Percentiles rank a stretch among this genome's conserved stretches.
Evolutionary conservation across 2,888 invertebrate genomes (phyloP).

Genomic region (Hirtodrosophila duncani): DNA sequence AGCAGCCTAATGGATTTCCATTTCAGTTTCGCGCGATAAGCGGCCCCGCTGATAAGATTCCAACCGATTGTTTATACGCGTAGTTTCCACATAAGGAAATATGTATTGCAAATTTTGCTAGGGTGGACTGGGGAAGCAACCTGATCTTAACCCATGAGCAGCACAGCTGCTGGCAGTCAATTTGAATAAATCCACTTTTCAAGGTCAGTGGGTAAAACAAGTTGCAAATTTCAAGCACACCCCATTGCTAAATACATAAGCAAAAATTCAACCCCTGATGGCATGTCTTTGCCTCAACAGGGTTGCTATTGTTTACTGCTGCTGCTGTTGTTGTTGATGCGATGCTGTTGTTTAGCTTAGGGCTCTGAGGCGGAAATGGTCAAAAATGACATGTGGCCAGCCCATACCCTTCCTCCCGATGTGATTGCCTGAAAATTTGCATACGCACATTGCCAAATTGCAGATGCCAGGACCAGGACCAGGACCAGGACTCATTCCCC

Average conservation of each 20-base stretch:
- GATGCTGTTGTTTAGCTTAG: slow-evolving; percentile 31
- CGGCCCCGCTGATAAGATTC: slow-evolving; percentile 40
- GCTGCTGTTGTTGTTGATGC: slow-evolving; percentile 27
- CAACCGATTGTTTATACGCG: slow-evolving; percentile 22
- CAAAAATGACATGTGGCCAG: slow-evolving; percentile 65
- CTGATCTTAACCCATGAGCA: slow-evolving; percentile 40
- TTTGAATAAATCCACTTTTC: slow-evolving; percentile 74
- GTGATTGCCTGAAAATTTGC: slow-evolving; percentile 45
- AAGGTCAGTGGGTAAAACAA: slow-evolving; percentile 77
- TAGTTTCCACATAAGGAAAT: slow-evolving; percentile 37
- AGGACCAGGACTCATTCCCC: slow-evolving; percentile 9
- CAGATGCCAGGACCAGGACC: slow-evolving; percentile 21
- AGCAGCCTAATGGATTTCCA: slow-evolving; percentile 48
- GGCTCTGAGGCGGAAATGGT: slow-evolving; percentile 56
- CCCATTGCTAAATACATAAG: slow-evolving; percentile 31
- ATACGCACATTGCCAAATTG: slow-evolving; percentile 59
- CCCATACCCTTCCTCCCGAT: too few species aligned
- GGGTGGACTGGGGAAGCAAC: slow-evolving; percentile 37
- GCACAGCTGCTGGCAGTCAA: slow-evolving; percentile 51
- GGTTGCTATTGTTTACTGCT: slow-evolving; percentile 39
- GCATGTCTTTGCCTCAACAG: slow-evolving; percentile 10
- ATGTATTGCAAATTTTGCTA: slow-evolving; percentile 35
- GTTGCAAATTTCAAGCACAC: slow-evolving; percentile 55
- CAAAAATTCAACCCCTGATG: slow-evolving; percentile 19
- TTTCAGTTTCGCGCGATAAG: slow-evolving; percentile 46